Conservation (phyloP, 2,888 invertebrate genomes). For the Dolomedes plantarius region DNA sequence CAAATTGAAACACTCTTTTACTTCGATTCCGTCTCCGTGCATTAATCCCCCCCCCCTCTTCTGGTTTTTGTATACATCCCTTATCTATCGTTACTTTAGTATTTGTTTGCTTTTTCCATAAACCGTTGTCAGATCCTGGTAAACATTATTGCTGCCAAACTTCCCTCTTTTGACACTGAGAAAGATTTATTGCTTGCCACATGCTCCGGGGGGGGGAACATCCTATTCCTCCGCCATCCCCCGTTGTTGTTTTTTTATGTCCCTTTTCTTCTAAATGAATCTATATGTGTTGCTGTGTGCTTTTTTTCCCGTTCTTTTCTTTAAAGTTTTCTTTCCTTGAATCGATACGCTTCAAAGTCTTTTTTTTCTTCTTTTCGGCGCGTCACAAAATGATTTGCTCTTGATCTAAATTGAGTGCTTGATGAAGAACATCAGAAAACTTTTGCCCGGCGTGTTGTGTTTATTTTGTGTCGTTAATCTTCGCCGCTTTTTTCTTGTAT, state of each 20-base stretch:
- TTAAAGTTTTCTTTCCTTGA: neutral
- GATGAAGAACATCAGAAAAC: neutral
- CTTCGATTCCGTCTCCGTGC: neutral
- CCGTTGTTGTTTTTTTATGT: no score
- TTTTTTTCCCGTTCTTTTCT: neutral
- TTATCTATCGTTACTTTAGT: neutral
- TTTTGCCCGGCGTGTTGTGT: no score
- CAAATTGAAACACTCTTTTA: constrained; percentile 35
- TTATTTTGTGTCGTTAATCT: no score
- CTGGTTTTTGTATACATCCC: neutral
- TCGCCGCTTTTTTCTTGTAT: no score
- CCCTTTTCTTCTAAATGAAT: no score
- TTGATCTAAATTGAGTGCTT: neutral
- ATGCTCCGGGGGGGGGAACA: neutral
- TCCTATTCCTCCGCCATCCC: neutral
- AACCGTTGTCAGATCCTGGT: constrained; percentile 7
- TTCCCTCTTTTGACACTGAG: neutral
- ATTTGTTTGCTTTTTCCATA: constrained; percentile 6
- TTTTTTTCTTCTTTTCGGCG: neutral
- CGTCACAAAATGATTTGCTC: neutral
- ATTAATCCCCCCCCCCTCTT: neutral
- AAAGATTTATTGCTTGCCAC: constrained; percentile 10
- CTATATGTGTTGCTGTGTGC: neutral
- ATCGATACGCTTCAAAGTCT: neutral
- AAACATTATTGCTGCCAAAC: constrained; percentile 7